Conservation (phyloP, 2,888 invertebrate genomes). For the Metacarcinus magister region DNA sequence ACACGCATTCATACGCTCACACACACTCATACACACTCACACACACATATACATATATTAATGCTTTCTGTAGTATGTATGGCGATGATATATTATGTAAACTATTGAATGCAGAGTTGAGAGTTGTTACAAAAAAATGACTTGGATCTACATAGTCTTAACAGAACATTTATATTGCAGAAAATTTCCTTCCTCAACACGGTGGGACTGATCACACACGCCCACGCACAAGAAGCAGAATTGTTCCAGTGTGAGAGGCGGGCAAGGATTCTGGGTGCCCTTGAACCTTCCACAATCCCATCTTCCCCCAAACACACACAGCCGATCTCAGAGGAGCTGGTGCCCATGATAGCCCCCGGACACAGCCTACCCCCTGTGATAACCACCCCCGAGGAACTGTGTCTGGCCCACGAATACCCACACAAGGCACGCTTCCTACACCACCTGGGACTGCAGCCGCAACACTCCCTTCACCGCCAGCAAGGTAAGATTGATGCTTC, state of each 20-base stretch:
- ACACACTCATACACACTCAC: neutral
- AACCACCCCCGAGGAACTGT: constrained; percentile 74
- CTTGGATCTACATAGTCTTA: neutral
- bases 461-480: constrained; percentile 79
- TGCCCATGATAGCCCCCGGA: constrained; percentile 78
- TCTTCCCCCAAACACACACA: constrained; percentile 68
- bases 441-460: constrained; percentile 80
- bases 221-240: constrained; percentile 78
- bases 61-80: neutral
- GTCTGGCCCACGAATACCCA: constrained; percentile 78
- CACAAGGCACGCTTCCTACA: constrained; percentile 81
- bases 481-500: constrained; percentile 60
- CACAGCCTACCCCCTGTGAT: constrained; percentile 66
- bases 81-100: neutral
- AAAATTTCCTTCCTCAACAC: constrained; percentile 79
- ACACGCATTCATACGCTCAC: neutral
- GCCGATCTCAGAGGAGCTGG: constrained; percentile 72
- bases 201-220: constrained; percentile 81
- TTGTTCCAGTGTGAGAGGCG: constrained; percentile 80
- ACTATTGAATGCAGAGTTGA: neutral
- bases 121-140: neutral
- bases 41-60: neutral
- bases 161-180: constrained; percentile 59
- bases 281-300: constrained; percentile 70
- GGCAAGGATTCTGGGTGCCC: constrained; percentile 77